Conservation (phyloP, 2,113 vertebrate genomes). For the Perca flavescens region DNA sequence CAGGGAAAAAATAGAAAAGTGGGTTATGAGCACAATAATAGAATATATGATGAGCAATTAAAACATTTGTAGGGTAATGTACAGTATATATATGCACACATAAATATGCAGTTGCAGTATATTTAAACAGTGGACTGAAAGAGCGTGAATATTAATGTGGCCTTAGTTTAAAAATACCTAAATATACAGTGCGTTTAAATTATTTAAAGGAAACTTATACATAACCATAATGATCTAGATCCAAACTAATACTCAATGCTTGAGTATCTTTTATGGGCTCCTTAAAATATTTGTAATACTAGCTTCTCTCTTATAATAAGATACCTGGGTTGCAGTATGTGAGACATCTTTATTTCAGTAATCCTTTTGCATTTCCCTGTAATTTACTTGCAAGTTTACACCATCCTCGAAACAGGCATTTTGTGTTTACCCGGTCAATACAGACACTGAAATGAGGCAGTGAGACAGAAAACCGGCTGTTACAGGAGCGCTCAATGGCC, state of each 20-base stretch:
- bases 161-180: background rate
- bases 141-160: constrained; percentile 28
- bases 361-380: background rate
- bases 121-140: constrained; percentile 1
- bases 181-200: background rate
- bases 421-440: constrained; percentile 16
- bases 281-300: background rate
- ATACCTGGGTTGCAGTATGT: background rate
- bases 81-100: background rate
- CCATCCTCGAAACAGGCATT: background rate
- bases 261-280: background rate
- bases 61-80: background rate
- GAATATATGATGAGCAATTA: constrained; percentile 27
- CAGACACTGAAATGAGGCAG: background rate
- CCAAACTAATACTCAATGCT: background rate
- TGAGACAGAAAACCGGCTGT: constrained; percentile 1
- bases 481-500: background rate
- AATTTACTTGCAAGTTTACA: constrained; percentile 22
- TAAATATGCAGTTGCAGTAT: background rate
- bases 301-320: background rate
- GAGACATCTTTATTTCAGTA: background rate
- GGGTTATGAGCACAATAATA: constrained; percentile 27
- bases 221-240: background rate
- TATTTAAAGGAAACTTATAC: background rate
- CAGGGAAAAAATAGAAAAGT: constrained; percentile 9